phyloP scores from a whole-genome alignment of 1,140 invertebrate genomes.

The Bombus cullumanus region DNA sequence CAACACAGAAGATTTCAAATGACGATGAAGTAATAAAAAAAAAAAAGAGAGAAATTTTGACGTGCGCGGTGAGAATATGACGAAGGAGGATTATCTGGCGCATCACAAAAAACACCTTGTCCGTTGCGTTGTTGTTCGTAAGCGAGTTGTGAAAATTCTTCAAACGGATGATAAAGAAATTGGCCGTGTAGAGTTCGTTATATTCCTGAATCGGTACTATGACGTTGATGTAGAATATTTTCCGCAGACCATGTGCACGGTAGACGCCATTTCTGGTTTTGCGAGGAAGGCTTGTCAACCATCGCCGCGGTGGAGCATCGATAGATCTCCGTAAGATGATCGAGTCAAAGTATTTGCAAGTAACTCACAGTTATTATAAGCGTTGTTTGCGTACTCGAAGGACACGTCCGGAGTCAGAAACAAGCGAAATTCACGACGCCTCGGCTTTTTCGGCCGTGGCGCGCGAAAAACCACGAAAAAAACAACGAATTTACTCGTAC shows the following conservation, averaged over 20 bases:
- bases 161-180: conserved; percentile 45
- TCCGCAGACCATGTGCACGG: conserved; percentile 75
- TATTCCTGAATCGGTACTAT: conserved; percentile 26
- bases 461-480: conserved; percentile 77
- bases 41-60: conserved; percentile 49
- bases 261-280: conserved; percentile 78
- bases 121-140: conserved; percentile 50
- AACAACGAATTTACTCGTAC: conserved; percentile 78
- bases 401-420: conserved; percentile 62
- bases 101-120: conserved; percentile 59
- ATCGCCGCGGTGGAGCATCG: conserved; percentile 71
- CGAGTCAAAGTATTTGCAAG: conserved; percentile 56
- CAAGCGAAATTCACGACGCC: conserved; percentile 61
- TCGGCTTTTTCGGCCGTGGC: conserved; percentile 69
- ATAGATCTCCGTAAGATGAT: conserved; percentile 64
- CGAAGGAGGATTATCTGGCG: conserved; percentile 42
- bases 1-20: neutral
- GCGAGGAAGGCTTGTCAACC: conserved; percentile 76
- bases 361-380: conserved; percentile 71
- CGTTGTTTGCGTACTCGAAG: conserved; percentile 61
- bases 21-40: conserved; percentile 2
- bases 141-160: conserved; percentile 41
- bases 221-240: conserved; percentile 44
- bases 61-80: conserved; percentile 49
- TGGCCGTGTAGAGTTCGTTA: conserved; percentile 35